A percentile compares a stretch with the other conserved stretches of the same genome.
These are phyloP conservation scores for Stegophylla sp. DNA, from an alignment of 2,888 invertebrate genomes.

Conservation along the genomic window DNA sequence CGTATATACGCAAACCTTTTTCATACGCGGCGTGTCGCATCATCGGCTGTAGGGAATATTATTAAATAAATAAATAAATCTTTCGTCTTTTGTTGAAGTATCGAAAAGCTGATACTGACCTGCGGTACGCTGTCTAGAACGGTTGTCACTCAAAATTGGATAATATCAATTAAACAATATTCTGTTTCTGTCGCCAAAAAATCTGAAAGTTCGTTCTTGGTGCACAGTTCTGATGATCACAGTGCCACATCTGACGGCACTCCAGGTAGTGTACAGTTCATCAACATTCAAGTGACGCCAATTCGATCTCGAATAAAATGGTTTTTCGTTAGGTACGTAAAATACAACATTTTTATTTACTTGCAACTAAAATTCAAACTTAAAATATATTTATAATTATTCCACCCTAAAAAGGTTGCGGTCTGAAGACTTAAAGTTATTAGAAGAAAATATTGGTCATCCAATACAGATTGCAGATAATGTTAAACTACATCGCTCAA, in stretches of 20 bases:
- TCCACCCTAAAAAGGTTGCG: conserved; percentile 16
- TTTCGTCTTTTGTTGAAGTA: not conserved
- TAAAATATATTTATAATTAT: not conserved
- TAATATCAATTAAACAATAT: conserved; percentile 20
- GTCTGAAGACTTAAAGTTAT: conserved; percentile 36
- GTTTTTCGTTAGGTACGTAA: conserved; percentile 62
- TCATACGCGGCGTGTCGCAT: too few relatives aligned
- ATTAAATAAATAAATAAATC: too few relatives aligned
- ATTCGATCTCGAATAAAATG: conserved; percentile 61
- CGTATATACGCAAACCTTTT: not conserved
- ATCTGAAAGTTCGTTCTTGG: conserved; percentile 43
- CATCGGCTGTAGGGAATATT: too few relatives aligned
- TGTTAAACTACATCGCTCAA: conserved; percentile 36
- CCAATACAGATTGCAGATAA: conserved; percentile 32
- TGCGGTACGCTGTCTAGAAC: conserved; percentile 38
- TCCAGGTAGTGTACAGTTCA: conserved; percentile 70
- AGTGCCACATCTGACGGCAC: not conserved
- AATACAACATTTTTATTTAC: not conserved
- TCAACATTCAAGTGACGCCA: conserved; percentile 74
- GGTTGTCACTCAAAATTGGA: conserved; percentile 44
- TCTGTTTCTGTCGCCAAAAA: conserved; percentile 30
- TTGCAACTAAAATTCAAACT: not conserved
- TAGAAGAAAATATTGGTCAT: conserved; percentile 44
- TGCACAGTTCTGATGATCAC: conserved; percentile 41
- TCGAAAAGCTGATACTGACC: conserved; percentile 14